phyloP scores from a whole-genome alignment of 2,113 vertebrate species.

The Micronycteris hirsuta region DNA sequence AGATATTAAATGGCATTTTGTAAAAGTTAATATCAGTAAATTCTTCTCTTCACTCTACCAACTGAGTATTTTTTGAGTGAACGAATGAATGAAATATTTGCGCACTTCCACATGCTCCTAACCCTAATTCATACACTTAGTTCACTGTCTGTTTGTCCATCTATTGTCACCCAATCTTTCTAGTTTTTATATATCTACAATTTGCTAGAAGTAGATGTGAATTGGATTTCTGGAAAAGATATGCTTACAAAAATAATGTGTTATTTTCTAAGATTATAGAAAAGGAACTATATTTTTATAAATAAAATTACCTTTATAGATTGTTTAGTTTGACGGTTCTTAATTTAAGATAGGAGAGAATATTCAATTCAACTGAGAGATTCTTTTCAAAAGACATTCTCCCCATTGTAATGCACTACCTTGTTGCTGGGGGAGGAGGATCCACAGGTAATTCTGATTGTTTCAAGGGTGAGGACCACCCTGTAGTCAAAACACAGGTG shows the following conservation, averaged over 20 bases:
- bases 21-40: background rate
- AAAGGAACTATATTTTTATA: background rate
- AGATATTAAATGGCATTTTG: background rate
- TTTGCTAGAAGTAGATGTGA: background rate
- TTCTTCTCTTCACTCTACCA: background rate
- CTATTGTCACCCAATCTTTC: background rate
- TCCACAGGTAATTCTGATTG: background rate
- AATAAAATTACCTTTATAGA: background rate
- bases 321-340: background rate
- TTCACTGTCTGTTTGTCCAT: background rate
- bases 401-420: rapidly evolving
- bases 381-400: background rate
- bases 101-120: background rate
- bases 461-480: too few species aligned
- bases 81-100: background rate
- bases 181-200: background rate
- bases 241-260: background rate
- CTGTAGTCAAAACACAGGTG: background rate
- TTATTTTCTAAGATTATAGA: background rate
- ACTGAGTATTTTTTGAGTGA: background rate
- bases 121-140: background rate
- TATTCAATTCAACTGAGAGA: background rate
- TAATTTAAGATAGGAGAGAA: background rate
- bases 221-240: background rate
- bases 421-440: background rate